These are phyloP conservation scores for Oophaga sylvatica DNA, from an alignment of 2,797 vertebrate genomes.

Conservation along the genomic window DNA sequence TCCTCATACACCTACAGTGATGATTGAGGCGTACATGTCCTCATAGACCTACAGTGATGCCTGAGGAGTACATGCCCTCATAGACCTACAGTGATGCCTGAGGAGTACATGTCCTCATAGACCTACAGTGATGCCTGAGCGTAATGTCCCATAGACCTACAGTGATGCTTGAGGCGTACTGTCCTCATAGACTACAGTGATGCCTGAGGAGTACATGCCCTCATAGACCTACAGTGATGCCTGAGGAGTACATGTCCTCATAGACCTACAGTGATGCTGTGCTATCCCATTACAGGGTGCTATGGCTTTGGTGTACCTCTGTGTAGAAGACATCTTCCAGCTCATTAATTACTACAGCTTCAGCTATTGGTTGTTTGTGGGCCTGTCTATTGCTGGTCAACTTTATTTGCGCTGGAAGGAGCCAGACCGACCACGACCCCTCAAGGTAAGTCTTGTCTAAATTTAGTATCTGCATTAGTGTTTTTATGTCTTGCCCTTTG, in stretches of 20 bases:
- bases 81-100: too few species aligned
- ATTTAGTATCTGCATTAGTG: not conserved
- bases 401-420: slow-evolving; percentile 92
- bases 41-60: too few species aligned
- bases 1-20: too few species aligned
- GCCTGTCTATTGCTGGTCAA: slow-evolving; percentile 88
- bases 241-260: too few species aligned
- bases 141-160: too few species aligned
- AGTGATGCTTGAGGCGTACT: too few species aligned
- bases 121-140: too few species aligned
- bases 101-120: too few species aligned
- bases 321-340: slow-evolving; percentile 90
- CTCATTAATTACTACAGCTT: slow-evolving; percentile 96
- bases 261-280: not conserved
- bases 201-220: not conserved
- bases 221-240: not conserved
- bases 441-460: slow-evolving; percentile 78
- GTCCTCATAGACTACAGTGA: too few species aligned
- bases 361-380: slow-evolving; percentile 96
- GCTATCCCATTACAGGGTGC: slow-evolving; percentile 69
- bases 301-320: slow-evolving; percentile 90
- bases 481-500: not conserved
- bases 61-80: too few species aligned
- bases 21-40: too few species aligned
- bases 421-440: slow-evolving; percentile 81